Base-by-base conservation (phyloP, 2,113 vertebrate genomes). In the Pseudopodoces humilis region DNA sequence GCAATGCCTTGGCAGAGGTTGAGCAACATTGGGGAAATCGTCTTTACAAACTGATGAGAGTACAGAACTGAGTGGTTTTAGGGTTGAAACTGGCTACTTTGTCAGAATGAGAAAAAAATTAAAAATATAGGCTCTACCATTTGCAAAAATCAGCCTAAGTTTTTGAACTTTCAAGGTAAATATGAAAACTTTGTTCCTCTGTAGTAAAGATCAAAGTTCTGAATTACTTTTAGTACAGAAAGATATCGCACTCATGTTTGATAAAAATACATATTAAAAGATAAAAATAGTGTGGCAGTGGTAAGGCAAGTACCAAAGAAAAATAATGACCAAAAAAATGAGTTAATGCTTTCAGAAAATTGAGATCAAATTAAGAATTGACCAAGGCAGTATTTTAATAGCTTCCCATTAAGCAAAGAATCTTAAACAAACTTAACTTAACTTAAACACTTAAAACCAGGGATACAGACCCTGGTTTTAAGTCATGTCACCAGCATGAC, bases 401-500 rank as follows among this genome's bases (percentile, higher is more conserved):
- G 8, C 5, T 85, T 64, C 28, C 28, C 19, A 46, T 41, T 33
- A 56, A 52, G 10, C 9, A 60, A 72, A 64, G 20, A 37, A 39
- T 39, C 37, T 39, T 39, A 39, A 39, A 39, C 37, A 39, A 39
- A 39, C 37, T 39, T 39, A 39, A 39, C 37, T 39, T 10, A 39
- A 39, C 37, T 39, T 39, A 39, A 39, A 41, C 7, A 17, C 11
- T 53, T 64, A 33, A 44, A 87, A 64, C 12, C 35, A 50, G 59
- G 16, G 28, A 59, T 59, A 13, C 19, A 86, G 35, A 69, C 10
- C n/a, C n/a, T n/a, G n/a, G n/a, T n/a, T n/a, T n/a, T n/a, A n/a
- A n/a, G n/a, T n/a, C n/a, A 10, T 37, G 13, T 43, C 37, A 79
- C 5, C 20, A 62, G 13, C 0, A 0, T 41, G 22, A 10, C 10